Base-by-base conservation (phyloP, 30 jellyfish, hydroid and myxozoan genomes). In the Calvadosia cruxmelitensis region DNA sequence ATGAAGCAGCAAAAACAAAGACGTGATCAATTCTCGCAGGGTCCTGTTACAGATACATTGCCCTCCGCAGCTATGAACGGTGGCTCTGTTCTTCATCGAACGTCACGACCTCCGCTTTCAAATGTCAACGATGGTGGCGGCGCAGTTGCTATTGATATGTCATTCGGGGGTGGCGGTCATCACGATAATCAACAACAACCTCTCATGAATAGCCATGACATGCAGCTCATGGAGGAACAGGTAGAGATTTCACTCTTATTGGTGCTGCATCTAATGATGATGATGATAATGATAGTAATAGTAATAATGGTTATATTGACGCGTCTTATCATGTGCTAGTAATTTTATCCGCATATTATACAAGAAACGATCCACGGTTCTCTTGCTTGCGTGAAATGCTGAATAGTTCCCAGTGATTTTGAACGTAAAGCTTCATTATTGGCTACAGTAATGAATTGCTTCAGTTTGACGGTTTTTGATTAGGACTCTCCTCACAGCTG, bases 1-100 rank as follows among this genome's bases (percentile, higher is more conserved):
- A 89, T 89, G 98, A 89, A 89, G 50, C 98, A 89, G 31, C 98
- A 89, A 64, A 81, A 83, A 68, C 85, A 89, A 33, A 63, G 98
- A 31, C 75, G 95, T 32, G 98, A 81, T 64, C 95, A 89, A 64
- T 89, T 89, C 53, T 89, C 98, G 15, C 94, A 89, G 49, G 98
- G 98, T 1, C 93, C 93, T 23, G 31, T 89, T 70, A 93, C 94
- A 0, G 98, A 89, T 52, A 81, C 93, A 34, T 68, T 89, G 23
- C 98, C 85, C 1, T 70, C 93, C 3, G 85, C 93, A 1, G 94
- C 85, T 3, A 75, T 89, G 62, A 76, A 92, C 3, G 90, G 93
- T 1, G 83, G 72, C 64, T 73, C 94, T 49, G 67, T 63, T 27
- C 42, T 73, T 23, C 68, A 73, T 34, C 35, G 68, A 42, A 5